phyloP scores from a whole-genome alignment of 2,113 vertebrate species.

The Rhodinocichla rosea region DNA sequence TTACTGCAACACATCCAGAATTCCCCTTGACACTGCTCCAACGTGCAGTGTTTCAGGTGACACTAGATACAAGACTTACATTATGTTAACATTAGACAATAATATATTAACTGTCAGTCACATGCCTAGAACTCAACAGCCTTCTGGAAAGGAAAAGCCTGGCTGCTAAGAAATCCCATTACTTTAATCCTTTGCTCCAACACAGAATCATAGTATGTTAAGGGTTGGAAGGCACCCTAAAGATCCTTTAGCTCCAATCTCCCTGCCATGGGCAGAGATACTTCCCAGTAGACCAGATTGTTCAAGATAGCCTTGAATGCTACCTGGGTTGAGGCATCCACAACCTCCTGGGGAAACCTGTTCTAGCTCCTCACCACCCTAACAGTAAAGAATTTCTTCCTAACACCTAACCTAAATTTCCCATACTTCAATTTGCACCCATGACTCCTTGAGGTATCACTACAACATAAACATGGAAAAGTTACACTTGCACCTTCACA shows the following conservation, averaged over 20 bases:
- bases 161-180: background rate
- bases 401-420: background rate
- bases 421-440: background rate
- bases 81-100: background rate
- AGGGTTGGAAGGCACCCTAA: background rate
- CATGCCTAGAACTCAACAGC: background rate
- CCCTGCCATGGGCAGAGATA: background rate
- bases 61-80: background rate
- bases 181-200: background rate
- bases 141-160: background rate
- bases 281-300: background rate
- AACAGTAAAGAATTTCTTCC: background rate
- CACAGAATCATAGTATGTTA: background rate
- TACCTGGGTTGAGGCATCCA: background rate
- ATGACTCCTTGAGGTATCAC: background rate
- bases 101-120: background rate
- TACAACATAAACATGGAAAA: background rate
- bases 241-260: background rate
- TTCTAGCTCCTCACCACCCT: background rate
- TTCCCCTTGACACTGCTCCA: background rate
- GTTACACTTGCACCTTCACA: accelerated
- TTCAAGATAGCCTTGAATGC: background rate
- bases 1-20: background rate
- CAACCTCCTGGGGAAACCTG: background rate
- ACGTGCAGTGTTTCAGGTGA: background rate